Percentiles rank a stretch among this genome's conserved stretches.
Conservation (phyloP, 2,113 vertebrate genomes). For the Cyprinodon variegatus region DNA sequence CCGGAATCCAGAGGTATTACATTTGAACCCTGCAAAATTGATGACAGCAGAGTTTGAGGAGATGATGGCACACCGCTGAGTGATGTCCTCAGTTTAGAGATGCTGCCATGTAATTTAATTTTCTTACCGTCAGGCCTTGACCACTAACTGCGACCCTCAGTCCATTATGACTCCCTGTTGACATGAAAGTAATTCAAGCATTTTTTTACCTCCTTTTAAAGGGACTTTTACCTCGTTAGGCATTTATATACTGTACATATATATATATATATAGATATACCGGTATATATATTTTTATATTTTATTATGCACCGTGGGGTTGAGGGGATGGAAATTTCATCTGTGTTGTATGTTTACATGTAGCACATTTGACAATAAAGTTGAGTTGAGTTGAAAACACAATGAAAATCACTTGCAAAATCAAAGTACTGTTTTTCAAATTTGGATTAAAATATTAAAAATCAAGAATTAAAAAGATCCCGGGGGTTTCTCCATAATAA, state of each 20-base stretch:
- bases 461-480: too few relatives aligned
- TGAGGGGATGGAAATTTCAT: too few relatives aligned
- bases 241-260: background rate
- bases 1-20: background rate
- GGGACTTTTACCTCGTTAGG: conserved; percentile 24
- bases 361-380: too few relatives aligned
- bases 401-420: background rate
- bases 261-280: too few relatives aligned
- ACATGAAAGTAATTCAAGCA: conserved; percentile 36
- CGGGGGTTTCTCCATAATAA: too few relatives aligned
- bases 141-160: conserved; percentile 10
- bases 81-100: conserved; percentile 19
- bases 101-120: conserved; percentile 38
- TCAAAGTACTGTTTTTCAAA: background rate
- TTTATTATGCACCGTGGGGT: too few relatives aligned
- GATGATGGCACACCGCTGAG: conserved; percentile 6
- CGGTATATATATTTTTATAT: too few relatives aligned
- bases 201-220: background rate
- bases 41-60: conserved; percentile 25
- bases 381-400: conserved; percentile 8
- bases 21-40: conserved; percentile 11
- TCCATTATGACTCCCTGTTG: conserved; percentile 24
- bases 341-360: too few relatives aligned
- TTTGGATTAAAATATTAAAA: conserved; percentile 1
- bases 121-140: conserved; percentile 20